These are phyloP conservation scores for Bubo blakistoni DNA, from an alignment of 2,113 vertebrate species.

Conservation along the genomic window DNA sequence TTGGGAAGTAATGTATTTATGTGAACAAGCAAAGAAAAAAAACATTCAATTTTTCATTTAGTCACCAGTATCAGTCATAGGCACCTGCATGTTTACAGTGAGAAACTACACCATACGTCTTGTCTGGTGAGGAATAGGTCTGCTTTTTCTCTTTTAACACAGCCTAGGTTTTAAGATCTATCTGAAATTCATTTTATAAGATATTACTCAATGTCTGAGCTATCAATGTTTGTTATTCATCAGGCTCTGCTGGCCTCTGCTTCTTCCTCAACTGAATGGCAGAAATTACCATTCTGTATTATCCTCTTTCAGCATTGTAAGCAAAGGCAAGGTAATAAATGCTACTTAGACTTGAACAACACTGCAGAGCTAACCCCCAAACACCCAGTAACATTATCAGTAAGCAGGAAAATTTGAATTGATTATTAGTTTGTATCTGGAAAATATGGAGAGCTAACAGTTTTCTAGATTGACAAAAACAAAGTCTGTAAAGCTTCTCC, in stretches of 20 bases:
- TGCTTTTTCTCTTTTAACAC: neutral
- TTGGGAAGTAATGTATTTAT: neutral
- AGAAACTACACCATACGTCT: neutral
- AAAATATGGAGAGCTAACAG: neutral
- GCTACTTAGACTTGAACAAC: neutral
- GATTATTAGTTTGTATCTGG: neutral
- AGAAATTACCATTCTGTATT: neutral
- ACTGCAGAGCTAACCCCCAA: neutral
- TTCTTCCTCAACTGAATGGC: neutral
- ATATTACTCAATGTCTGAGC: neutral
- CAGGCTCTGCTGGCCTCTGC: neutral
- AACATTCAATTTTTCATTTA: neutral
- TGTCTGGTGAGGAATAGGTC: neutral
- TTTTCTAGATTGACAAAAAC: neutral
- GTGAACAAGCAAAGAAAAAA: neutral
- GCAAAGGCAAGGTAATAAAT: neutral
- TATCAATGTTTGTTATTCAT: neutral
- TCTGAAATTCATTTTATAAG: neutral
- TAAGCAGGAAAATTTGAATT: neutral
- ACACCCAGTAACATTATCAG: neutral
- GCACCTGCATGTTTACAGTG: neutral
- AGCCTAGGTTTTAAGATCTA: neutral
- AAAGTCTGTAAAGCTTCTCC: neutral
- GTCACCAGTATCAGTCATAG: neutral
- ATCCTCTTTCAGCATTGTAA: neutral